Percentiles rank a stretch among this genome's conserved stretches.
Conservation (phyloP, 2,797 vertebrate genomes). For the Parauchenoglanis punctatus region DNA sequence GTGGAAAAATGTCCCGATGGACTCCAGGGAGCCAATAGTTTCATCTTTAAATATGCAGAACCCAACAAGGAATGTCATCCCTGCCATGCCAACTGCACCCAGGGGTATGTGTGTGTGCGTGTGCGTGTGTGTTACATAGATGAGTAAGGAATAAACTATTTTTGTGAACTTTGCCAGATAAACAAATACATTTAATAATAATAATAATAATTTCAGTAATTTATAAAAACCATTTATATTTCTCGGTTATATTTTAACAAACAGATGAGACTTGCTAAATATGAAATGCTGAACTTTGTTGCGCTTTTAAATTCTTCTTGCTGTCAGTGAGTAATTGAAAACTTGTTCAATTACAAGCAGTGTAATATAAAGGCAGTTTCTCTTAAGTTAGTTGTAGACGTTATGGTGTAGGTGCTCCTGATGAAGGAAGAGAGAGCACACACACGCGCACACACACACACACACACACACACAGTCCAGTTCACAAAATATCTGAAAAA, state of each 20-base stretch:
- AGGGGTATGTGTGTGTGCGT: constrained; percentile 73
- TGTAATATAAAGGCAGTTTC: background rate
- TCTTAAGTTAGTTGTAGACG: background rate
- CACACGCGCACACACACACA: no score
- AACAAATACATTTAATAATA: background rate
- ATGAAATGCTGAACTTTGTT: background rate
- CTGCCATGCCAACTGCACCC: constrained; percentile 86
- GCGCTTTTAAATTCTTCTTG: background rate
- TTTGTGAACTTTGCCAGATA: background rate
- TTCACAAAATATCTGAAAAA: background rate
- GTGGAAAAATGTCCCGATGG: constrained; percentile 90
- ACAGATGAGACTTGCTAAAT: no score
- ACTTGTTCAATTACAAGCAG: background rate
- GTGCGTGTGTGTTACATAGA: constrained; percentile 3
- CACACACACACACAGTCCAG: background rate
- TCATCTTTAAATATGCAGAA: constrained; percentile 89
- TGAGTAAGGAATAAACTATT: background rate
- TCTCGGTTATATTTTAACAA: no score
- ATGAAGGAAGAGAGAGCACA: background rate
- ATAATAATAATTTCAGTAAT: background rate
- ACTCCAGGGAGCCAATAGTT: constrained; percentile 84
- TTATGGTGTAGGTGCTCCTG: background rate
- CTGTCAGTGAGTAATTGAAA: background rate
- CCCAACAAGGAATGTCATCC: constrained; percentile 85
- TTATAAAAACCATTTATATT: no score